Evolutionary conservation across 2,797 vertebrate genomes (phyloP), one percentile per base, ranked within the genome.

Genomic region (Esox lucius): DNA sequence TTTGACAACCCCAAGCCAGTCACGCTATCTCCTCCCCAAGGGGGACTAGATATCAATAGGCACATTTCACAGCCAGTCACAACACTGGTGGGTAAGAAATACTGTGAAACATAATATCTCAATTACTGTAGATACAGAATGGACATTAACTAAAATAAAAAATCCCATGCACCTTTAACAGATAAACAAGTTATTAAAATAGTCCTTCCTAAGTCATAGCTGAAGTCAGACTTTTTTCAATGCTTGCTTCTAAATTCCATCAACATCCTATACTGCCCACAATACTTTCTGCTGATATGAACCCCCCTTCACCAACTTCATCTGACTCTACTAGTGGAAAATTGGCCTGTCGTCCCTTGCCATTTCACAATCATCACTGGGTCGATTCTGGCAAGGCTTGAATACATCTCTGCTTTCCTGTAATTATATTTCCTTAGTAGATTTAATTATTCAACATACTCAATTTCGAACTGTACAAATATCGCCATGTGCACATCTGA

Each of bases 401-500:
- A 79, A 85, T 66, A 80, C 74, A 16, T 69, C 48, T 73, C 65
- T 28, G 22, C 78, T 81, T 87, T 87, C 77, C 78, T 80, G 80
- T 85, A 79, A 86, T 86, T 90, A 83, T 73, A 87, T 86, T 86
- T 84, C 81, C 76, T 88, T 80, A 83, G 87, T 84, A 77, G 65
- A 78, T 85, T 73, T 85, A 86, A 90, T 89, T 89, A 86, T 86
- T 85, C 80, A 72, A 85, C 79, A 73, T 56, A 75, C 80, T 80
- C 72, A 31, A 16, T 33, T 51, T 68, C 22, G 77, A 13, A 86
- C 81, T 83, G 88, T 76, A 74, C 77, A 91, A 90, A 91, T 87
- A 85, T 83, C 81, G 76, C 75, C 73, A 84, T 83, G 75, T 26
- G 75, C 85, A 91, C 88, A 91, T 89, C 87, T 91, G 89, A 92